Evolutionary conservation across 2,113 vertebrate genomes (phyloP).

Genomic region (Phalacrocorax brasilianus): DNA sequence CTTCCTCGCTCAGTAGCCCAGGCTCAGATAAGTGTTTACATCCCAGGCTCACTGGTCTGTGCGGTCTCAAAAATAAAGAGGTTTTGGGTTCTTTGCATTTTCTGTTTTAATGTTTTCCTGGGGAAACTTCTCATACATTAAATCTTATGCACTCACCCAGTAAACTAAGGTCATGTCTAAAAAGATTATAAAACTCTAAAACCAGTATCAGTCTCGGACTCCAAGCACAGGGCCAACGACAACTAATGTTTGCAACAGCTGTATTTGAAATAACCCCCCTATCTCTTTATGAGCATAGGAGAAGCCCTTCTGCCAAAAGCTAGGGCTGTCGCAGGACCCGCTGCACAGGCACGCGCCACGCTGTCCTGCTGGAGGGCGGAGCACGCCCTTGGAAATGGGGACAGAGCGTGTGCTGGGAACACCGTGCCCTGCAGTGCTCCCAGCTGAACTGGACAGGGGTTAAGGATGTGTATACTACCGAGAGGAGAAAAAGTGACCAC

Average conservation of each 20-base stretch:
- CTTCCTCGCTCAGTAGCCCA: neutral
- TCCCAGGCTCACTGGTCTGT: neutral
- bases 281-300: neutral
- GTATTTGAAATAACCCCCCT: neutral
- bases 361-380: neutral
- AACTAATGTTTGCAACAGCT: neutral
- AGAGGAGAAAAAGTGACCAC: neutral
- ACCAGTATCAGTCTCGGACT: neutral
- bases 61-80: neutral
- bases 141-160: neutral
- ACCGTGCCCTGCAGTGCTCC: neutral
- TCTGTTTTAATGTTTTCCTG: neutral
- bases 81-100: rapidly evolving
- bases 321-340: neutral
- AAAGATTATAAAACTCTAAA: neutral
- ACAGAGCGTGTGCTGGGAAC: neutral
- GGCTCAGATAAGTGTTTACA: neutral
- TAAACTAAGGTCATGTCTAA: neutral
- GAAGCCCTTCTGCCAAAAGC: neutral
- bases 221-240: neutral
- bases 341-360: rapidly evolving
- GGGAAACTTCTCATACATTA: neutral
- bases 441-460: rapidly evolving
- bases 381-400: neutral
- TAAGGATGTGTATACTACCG: neutral